Percentiles rank a stretch among this genome's conserved stretches.
Conservation (phyloP, 2,888 invertebrate species). For the Acanthopleura granulata region DNA sequence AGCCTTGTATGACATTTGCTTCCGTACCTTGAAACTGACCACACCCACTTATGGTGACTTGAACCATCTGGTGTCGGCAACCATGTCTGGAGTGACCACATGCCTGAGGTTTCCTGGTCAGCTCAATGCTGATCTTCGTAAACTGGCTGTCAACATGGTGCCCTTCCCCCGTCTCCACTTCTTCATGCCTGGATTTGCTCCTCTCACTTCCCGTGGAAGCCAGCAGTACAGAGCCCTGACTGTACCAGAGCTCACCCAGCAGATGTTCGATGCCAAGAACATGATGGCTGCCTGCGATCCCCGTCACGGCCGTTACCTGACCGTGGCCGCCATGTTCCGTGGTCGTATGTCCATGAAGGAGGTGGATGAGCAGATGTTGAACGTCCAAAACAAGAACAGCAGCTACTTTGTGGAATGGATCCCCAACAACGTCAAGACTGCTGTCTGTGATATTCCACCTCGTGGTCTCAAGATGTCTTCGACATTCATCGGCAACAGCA, state of each 20-base stretch:
- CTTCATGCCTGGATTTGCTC: conserved; percentile 7
- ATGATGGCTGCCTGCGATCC: conserved; percentile 4
- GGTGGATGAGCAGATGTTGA: background rate
- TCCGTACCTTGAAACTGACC: conserved; percentile 77
- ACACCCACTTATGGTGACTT: background rate
- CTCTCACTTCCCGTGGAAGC: conserved; percentile 53
- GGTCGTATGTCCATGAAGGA: conserved; percentile 9
- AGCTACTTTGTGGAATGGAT: conserved; percentile 6
- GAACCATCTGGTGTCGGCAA: background rate
- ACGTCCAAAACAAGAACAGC: conserved; percentile 9
- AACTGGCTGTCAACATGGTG: conserved; percentile 9
- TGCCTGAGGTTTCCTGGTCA: conserved; percentile 87
- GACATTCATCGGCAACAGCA: conserved; percentile 52
- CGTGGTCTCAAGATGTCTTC: conserved; percentile 46
- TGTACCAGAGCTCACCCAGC: conserved; percentile 8
- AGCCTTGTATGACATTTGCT: conserved; percentile 90
- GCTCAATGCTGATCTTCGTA: conserved; percentile 39
- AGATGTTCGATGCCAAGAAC: background rate
- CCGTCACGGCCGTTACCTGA: conserved; percentile 5
- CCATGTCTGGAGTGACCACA: conserved; percentile 78
- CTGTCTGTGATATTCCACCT: conserved; percentile 3
- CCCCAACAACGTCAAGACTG: conserved; percentile 6
- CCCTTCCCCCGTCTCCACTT: conserved; percentile 3
- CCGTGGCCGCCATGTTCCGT: conserved; percentile 1
- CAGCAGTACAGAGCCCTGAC: conserved; percentile 67